Evolutionary conservation across 2,888 invertebrate genomes (phyloP), one percentile per base, ranked within the genome.

Genomic region (Oxytorus armatus): DNA sequence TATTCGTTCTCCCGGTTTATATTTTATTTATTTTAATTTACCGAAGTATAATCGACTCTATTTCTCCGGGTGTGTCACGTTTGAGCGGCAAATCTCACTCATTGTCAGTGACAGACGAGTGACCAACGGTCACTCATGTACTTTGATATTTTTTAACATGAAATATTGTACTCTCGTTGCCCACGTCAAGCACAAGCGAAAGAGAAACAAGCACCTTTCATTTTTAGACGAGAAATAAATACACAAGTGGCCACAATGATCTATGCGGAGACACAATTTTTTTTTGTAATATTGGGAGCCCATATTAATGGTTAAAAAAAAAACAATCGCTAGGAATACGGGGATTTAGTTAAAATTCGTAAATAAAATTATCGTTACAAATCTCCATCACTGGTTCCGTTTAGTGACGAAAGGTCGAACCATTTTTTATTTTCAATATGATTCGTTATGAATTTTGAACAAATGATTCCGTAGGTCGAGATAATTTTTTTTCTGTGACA

Each of bases 81-180:
- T n/a, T 73, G 51, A 53, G 8, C 44, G 49, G 1, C 51, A 66
- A 57, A 59, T 55, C 53, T 25, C 25, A 79, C n/a, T n/a, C n/a
- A n/a, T n/a, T n/a, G n/a, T n/a, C 77, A 83, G 80, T 75, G 83
- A 81, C 81, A 83, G 79, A 75, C 68, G 49, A 73, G 55, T 63
- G 73, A 68, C 65, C 66, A 65, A 70, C 77, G 73, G 66, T 79
- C 77, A 73, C 36, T 69, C 14, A 18, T 36, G 3, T 53, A 4
- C 44, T 36, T 51, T 57, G 3, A 21, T 59, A 68, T 57, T 59
- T 61, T 51, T 61, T 25, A 55, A 36, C 72, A 47, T 53, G 10
- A 8, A 61, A 47, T 72, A 61, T 61, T 14, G 61, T 66, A 63
- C 4, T 47, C 53, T 33, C 29, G 14, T 36, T 33, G 47, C n/a